Percentiles rank a stretch among this genome's conserved stretches.
These are phyloP conservation scores for Fragum whitleyi DNA, from an alignment of 2,888 invertebrate genomes.

Conservation along the genomic window DNA sequence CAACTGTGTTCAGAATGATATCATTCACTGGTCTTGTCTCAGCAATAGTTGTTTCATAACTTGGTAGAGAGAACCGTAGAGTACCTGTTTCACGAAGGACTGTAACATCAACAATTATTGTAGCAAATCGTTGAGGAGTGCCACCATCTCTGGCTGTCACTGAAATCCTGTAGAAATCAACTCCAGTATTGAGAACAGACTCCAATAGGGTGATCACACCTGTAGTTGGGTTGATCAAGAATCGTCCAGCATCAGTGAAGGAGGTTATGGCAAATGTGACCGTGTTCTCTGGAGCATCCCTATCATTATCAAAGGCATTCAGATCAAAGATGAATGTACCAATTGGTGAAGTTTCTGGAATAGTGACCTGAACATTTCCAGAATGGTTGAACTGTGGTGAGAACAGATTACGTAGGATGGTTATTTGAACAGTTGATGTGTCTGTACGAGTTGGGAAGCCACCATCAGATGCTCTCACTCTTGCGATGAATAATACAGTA, in stretches of 20 bases:
- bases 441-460: constrained; percentile 77
- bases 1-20: constrained; percentile 65
- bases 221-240: constrained; percentile 77
- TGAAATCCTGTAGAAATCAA: constrained; percentile 74
- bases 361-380: constrained; percentile 87
- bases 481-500: constrained; percentile 31
- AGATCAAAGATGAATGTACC: constrained; percentile 73
- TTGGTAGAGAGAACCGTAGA: constrained; percentile 71
- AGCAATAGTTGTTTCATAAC: constrained; percentile 69
- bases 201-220: constrained; percentile 76
- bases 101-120: constrained; percentile 73
- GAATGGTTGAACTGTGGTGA: constrained; percentile 86
- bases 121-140: constrained; percentile 69
- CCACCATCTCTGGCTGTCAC: constrained; percentile 77
- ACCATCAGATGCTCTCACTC: constrained; percentile 77
- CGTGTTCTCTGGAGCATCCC: constrained; percentile 64
- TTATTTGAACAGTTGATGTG: constrained; percentile 70
- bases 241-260: constrained; percentile 57
- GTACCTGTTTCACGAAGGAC: constrained; percentile 70
- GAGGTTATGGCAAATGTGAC: constrained; percentile 50
- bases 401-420: constrained; percentile 71
- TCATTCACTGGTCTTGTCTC: constrained; percentile 68
- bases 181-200: constrained; percentile 72
- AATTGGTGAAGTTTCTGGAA: constrained; percentile 74
- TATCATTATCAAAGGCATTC: constrained; percentile 72